Evolutionary conservation across 2,113 vertebrate genomes (phyloP).

Genomic region (Eretmochelys imbricata): DNA sequence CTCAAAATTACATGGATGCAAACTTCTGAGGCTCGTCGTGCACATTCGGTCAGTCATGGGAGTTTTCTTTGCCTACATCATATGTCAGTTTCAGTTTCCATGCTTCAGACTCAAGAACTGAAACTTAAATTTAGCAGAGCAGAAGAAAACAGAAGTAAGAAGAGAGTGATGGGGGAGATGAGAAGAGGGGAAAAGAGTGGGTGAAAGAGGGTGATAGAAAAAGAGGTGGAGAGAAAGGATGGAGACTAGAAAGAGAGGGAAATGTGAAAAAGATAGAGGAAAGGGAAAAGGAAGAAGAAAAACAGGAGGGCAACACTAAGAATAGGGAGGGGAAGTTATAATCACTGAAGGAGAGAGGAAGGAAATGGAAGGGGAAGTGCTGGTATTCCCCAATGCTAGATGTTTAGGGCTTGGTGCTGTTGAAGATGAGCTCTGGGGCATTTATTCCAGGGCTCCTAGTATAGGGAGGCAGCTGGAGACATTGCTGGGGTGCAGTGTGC

Average conservation of each 20-base stretch:
- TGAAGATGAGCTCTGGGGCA: neutral
- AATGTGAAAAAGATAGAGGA: neutral
- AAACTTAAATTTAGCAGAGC: neutral
- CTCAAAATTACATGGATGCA: neutral
- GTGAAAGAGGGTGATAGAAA: neutral
- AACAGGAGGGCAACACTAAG: neutral
- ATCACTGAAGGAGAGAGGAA: neutral
- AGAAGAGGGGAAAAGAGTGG: neutral
- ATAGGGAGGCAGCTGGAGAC: neutral
- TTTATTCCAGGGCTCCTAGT: neutral
- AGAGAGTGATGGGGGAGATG: neutral
- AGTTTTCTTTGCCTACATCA: neutral
- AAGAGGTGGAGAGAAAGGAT: neutral
- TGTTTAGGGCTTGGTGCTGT: neutral
- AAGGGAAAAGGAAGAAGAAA: neutral
- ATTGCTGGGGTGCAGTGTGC: neutral
- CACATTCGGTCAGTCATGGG: too few relatives aligned
- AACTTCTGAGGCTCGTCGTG: neutral
- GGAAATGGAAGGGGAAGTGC: neutral
- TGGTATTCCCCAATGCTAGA: neutral
- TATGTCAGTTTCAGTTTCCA: neutral
- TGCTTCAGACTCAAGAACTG: neutral
- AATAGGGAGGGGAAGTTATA: neutral
- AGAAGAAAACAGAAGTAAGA: neutral
- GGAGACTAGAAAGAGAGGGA: neutral